These are phyloP conservation scores for Acanthiza pusilla DNA, from an alignment of 2,797 vertebrate species.

Conservation along the genomic window DNA sequence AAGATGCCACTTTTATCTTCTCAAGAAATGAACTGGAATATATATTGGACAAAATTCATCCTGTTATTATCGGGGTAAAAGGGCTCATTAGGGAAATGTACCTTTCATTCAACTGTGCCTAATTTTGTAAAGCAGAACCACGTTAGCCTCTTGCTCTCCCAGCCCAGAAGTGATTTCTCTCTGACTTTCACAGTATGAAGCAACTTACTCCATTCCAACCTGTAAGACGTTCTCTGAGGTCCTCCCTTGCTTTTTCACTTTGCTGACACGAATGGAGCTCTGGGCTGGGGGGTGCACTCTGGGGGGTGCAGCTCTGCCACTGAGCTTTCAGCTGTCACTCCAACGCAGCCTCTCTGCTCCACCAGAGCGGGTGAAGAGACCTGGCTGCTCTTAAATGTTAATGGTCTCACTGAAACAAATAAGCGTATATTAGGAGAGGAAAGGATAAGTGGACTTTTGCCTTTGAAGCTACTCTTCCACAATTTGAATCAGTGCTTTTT, in stretches of 20 bases:
- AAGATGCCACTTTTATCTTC: neutral
- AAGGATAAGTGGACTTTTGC: neutral
- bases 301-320: neutral
- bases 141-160: neutral
- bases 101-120: neutral
- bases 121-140: neutral
- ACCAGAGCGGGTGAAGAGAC: neutral
- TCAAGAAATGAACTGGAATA: neutral
- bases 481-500: neutral
- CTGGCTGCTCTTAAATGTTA: neutral
- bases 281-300: neutral
- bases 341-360: neutral
- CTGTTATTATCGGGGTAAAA: neutral
- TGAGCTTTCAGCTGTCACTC: neutral
- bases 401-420: neutral
- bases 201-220: neutral
- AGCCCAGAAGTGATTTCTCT: neutral
- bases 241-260: neutral
- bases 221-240: fast-evolving
- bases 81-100: neutral
- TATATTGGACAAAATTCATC: neutral
- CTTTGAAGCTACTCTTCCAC: neutral
- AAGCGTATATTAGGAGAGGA: neutral
- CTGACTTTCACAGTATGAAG: neutral
- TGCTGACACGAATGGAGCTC: fast-evolving